These are phyloP conservation scores for Latrodectus elegans DNA, from an alignment of 2,888 invertebrate species.

Conservation along the genomic window DNA sequence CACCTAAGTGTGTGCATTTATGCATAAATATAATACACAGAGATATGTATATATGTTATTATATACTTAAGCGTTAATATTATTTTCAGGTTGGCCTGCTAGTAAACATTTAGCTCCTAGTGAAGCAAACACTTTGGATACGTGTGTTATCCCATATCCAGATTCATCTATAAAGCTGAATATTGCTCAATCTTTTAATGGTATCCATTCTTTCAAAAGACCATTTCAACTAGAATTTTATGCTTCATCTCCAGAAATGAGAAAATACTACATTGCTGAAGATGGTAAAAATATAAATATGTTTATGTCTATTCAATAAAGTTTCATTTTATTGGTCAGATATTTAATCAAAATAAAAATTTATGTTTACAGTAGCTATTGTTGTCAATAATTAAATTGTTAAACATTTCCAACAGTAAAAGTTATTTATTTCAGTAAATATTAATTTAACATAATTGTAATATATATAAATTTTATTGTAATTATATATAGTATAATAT, in stretches of 20 bases:
- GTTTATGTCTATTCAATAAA: neutral
- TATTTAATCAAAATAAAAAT: neutral
- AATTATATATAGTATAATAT: no score
- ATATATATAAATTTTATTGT: no score
- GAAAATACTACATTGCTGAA: constrained; percentile 58
- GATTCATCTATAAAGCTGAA: constrained; percentile 64
- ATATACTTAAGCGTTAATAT: neutral
- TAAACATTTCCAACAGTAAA: no score
- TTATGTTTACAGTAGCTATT: neutral
- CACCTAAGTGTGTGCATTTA: neutral
- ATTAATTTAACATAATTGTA: no score
- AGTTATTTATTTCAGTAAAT: no score
- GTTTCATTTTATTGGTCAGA: neutral
- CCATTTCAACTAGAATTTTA: constrained; percentile 59
- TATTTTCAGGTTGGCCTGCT: constrained; percentile 31
- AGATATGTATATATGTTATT: no score
- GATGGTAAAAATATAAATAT: constrained; percentile 50
- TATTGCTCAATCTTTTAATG: constrained; percentile 70
- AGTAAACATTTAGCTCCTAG: constrained; percentile 28
- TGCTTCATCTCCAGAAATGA: constrained; percentile 64
- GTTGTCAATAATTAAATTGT: neutral
- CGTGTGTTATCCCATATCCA: constrained; percentile 65
- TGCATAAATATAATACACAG: neutral
- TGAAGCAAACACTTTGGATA: constrained; percentile 51
- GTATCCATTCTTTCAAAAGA: constrained; percentile 61